Evolutionary conservation across 2,797 vertebrate species (phyloP), one percentile per base, ranked within the genome.

Genomic region (Pseudotriccus pelzelni): DNA sequence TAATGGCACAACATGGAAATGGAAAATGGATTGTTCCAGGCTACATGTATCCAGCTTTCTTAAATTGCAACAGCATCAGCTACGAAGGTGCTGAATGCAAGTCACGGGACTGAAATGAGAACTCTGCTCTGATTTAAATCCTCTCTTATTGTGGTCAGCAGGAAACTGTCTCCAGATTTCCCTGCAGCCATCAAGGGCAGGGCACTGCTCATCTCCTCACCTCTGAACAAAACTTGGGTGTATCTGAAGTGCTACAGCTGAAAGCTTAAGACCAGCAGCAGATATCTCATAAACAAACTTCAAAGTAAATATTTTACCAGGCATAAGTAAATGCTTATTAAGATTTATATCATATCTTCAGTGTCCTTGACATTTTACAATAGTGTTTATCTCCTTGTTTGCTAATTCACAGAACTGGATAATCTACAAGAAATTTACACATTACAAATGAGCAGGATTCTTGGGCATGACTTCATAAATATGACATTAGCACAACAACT

Each of bases 281-380:
- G 32, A 47, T 73, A 81, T 41, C 28, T 84, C 55, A 81, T 72
- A 86, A 78, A 49, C 22, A 73, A 90, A 82, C 70, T 60, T 74
- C 70, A 70, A 84, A 82, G 77, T 70, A 92, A 90, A 64, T 77
- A 76, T 90, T 96, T 92, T 49, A 82, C 67, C 75, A 88, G 74
- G 47, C 55, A 25, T 11, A 56, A 52, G 8, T 59, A 86, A 79
- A 41, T 23, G 41, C 59, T 89, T 86, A 75, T 72, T 59, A 74
- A 96, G 77, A 88, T 92, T 79, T 56, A 49, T 76, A 84, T 56
- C 2, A 0, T n/a, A 69, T 82, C 56, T 79, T 70, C 74, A 34
- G 67, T 55, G 41, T 56, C 87, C 85, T 79, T 91, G 92, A 94
- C 87, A 82, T 95, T 91, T 93, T 67, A 84, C 90, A 92, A 77